Evolutionary conservation across 2,888 invertebrate species (phyloP).

Genomic region (Scaptomyza cyrtandrae): DNA sequence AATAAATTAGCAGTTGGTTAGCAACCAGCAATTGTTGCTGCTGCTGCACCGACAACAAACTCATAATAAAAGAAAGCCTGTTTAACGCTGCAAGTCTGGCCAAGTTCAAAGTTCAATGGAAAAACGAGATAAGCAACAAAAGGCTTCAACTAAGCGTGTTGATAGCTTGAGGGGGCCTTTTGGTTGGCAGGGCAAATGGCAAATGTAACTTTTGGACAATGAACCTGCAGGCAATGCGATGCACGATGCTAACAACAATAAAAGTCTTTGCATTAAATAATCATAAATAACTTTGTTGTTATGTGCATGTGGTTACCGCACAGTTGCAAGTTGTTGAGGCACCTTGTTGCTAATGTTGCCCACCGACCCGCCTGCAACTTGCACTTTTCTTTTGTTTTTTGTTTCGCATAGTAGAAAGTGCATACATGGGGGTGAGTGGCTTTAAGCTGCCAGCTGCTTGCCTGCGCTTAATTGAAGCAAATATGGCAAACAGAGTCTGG

Average conservation of each 20-base stretch:
- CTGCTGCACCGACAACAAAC: conserved; percentile 5
- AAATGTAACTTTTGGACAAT: conserved; percentile 64
- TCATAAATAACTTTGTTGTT: conserved; percentile 67
- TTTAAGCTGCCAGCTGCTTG: conserved; percentile 22
- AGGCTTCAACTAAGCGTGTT: conserved; percentile 37
- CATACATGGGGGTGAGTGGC: conserved; percentile 34
- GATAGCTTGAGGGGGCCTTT: conserved; percentile 31
- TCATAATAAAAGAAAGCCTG: conserved; percentile 61
- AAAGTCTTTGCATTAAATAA: conserved; percentile 70
- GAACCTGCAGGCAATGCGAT: conserved; percentile 56
- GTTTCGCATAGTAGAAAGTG: conserved; percentile 52
- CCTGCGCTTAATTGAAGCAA: conserved; percentile 45
- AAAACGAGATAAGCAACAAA: conserved; percentile 45
- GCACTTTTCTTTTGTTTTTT: conserved; percentile 63
- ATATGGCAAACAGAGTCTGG: conserved; percentile 16
- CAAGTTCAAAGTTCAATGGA: conserved; percentile 76
- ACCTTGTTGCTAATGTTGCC: conserved; percentile 33
- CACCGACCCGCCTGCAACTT: conserved; percentile 57
- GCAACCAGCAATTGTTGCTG: conserved; percentile 42
- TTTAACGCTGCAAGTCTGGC: conserved; percentile 38
- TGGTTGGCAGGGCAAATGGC: conserved; percentile 30
- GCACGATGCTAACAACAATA: background rate
- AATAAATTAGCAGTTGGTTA: conserved; percentile 10
- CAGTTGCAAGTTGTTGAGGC: conserved; percentile 24
- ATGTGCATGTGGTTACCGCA: conserved; percentile 48